phyloP scores from a whole-genome alignment of 2,797 vertebrate species.

The Peromyscus aztecus region DNA sequence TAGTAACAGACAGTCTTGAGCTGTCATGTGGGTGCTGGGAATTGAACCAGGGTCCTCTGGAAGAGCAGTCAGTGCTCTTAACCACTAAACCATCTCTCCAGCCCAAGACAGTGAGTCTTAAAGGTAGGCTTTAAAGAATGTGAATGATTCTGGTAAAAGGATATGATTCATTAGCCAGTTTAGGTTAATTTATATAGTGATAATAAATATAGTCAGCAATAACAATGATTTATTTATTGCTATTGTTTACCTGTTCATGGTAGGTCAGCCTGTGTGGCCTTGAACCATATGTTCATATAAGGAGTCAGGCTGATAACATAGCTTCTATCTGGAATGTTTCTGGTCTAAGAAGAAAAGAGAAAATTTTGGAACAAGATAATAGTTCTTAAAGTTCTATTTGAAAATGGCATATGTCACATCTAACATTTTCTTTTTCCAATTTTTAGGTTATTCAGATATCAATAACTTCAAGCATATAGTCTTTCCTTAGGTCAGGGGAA shows the following conservation, averaged over 20 bases:
- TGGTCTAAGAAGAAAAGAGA: conserved; percentile 46
- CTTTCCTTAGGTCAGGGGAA: background rate
- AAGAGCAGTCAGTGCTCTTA: too few relatives aligned
- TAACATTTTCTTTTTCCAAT: background rate
- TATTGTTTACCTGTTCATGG: conserved; percentile 5
- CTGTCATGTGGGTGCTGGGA: too few relatives aligned
- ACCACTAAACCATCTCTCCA: too few relatives aligned
- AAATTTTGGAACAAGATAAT: background rate
- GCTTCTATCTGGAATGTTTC: conserved; percentile 1
- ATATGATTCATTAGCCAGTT: background rate
- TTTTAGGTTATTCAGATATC: background rate
- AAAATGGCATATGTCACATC: conserved; percentile 33
- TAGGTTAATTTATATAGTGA: conserved; percentile 26
- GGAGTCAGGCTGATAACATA: background rate
- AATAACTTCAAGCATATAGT: background rate
- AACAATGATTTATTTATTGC: conserved; percentile 39
- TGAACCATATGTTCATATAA: background rate
- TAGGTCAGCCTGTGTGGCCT: background rate
- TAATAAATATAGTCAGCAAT: conserved; percentile 37
- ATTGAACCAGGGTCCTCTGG: too few relatives aligned
- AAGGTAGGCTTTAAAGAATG: conserved; percentile 13
- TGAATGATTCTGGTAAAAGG: conserved; percentile 36
- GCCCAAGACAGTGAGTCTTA: background rate
- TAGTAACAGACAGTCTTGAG: too few relatives aligned
- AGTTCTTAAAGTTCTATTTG: conserved; percentile 8